Base-by-base conservation (phyloP, 2,888 invertebrate species). In the Arctia plantaginis region DNA sequence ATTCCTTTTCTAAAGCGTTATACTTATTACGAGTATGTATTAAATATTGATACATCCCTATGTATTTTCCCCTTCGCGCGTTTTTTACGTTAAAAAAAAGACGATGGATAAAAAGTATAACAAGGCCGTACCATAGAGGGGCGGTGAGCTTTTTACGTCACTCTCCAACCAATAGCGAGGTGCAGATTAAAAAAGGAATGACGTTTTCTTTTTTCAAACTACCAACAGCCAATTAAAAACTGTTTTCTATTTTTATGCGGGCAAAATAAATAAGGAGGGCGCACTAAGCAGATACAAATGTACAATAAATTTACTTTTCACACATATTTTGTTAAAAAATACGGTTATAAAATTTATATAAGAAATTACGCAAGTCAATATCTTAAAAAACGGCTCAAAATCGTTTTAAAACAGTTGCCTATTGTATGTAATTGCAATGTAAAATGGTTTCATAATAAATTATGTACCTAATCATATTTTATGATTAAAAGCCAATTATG, bases 131-230 rank as follows among this genome's bases (percentile, higher is more conserved):
- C 80, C 77, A 39, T 69, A 83, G 86, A 91, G 93, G 94, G 94
- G 95, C 93, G 93, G 89, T 74, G 82, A 89, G 89, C 92, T 94
- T 95, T 94, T 95, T 95, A 89, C 86, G 82, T 83, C 84, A 76
- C 39, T 18, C 82, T 76, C 76, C 88, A 86, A 81, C 95, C 95
- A 95, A 95, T 95, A 82, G 86, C 87, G 78, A 85, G 76, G 80
- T 79, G 68, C 80, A 83, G 86, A 86, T 89, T 92, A 93, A 94
- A 94, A 94, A 95, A 91, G 90, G 90, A 91, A 87, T 80, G 81
- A 75, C 82, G 80, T 86, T 86, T 81, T 83, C 84, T 89, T 88
- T 91, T 90, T 90, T 88, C 81, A 76, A 69, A 74, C 66, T 73
- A 78, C 77, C 73, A 77, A 69, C 84, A 80, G 75, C 90, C 90